Evolutionary conservation across 2,113 vertebrate species (phyloP), one percentile per base, ranked within the genome.

Genomic region (Paralichthys olivaceus): DNA sequence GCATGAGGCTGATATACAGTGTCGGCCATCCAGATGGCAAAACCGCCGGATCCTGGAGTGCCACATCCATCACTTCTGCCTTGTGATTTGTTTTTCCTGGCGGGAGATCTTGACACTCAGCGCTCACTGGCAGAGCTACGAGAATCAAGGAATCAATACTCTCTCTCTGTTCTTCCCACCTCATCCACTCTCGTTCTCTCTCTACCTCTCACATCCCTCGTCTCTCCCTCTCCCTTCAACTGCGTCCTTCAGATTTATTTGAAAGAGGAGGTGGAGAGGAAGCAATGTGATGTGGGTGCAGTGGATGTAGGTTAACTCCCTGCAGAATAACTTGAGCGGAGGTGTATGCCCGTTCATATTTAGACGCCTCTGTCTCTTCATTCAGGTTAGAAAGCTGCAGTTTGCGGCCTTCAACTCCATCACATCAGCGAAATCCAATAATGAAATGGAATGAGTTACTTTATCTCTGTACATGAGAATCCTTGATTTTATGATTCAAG

Each of bases 11-110:
- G 91, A 93, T 91, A 87, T 94, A 91, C 68, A 69, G 92, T 89
- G 94, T 90, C 90, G 79, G 68, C 85, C 93, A 81, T 90, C 94
- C 93, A 95, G 92, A 94, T 81, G 93, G 87, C 77, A 87, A 84
- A 83, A 90, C 77, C 78, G 91, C 90, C 82, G 86, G 88, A 94
- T 93, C 94, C 17, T 13, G 90, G 91, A 90, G 86, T 86, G 87
- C 91, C 92, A 94, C 90, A 94, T 95, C 93, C 95, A 96, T 95
- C 95, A 96, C 90, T 88, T 57, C 64, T 81, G 91, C 84, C 89
- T 89, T 91, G 94, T 92, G 89, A 89, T 92, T 92, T 89, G 92
- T 91, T 94, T 95, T 93, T 92, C 87, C 88, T 91, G 92, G 91
- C 89, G 87, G 91, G 93, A 91, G 91, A 92, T 91, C 90, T 91